Base-by-base conservation (phyloP, 2,113 vertebrate genomes). In the Hippocampus comes region DNA sequence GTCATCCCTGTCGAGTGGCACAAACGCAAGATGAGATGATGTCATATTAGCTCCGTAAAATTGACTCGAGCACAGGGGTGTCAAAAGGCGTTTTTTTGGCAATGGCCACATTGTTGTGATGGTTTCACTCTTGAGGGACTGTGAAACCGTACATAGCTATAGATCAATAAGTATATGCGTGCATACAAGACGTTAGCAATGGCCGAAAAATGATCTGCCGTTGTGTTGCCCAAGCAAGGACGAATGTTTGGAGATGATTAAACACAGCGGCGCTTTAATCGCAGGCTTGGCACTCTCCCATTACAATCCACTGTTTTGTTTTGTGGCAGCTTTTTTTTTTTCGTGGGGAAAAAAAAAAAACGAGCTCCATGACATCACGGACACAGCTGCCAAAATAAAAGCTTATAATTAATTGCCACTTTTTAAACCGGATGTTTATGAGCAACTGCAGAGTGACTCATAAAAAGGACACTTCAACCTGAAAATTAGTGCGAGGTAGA, bases 1-100 rank as follows among this genome's bases (percentile, higher is more conserved):
- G 97, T 99, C 97, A 99, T 99, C 67, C 97, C 97, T 99, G 88
- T 41, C 27, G 61, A 51, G 66, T 25, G 66, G 41, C 30, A 55
- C 41, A 60, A 14, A 72, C 4, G 69, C 34, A 51, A 57, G 56
- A 23, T 51, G n/a, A 20, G 34, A 71, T 23, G 60, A 67, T 63
- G 60, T 49, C 43, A 27, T 59, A 57, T 53, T 67, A 27, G 12
- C 46, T 34, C 14, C 2, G 46, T 0, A 46, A 46, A 66, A 61
- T 48, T 23, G 2, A 25, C 23, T 23, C 57, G 43, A 23, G 72
- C 14, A 30, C 8, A 30, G 2, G 27, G 15, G 59, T 61, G 59
- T 17, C 59, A 17, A 34, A 12, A 14, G 5, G 4, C 2, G 1
- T 59, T 56, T 25, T 25, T 56, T 11, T 56, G 5, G 21, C 21